These are phyloP conservation scores for Zeus faber DNA, from an alignment of 2,113 vertebrate species.

Conservation along the genomic window DNA sequence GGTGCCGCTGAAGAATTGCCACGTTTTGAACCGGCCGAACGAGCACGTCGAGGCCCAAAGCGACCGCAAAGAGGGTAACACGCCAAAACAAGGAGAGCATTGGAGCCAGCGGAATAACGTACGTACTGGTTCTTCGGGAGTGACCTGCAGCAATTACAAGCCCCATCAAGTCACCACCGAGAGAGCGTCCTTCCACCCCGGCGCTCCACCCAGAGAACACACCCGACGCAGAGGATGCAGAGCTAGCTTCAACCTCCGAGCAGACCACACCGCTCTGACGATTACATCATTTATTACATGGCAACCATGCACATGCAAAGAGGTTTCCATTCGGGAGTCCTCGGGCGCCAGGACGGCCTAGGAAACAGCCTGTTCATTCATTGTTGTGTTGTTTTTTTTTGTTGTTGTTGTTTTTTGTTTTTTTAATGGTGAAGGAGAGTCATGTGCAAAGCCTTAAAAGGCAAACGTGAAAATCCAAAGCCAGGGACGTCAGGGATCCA, in stretches of 20 bases:
- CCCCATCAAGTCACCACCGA: no score
- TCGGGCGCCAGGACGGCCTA: slow-evolving; percentile 24
- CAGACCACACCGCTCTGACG: slow-evolving; percentile 20
- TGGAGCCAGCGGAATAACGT: no score
- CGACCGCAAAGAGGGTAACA: no score
- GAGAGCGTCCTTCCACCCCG: slow-evolving; percentile 10
- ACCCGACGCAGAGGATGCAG: slow-evolving; percentile 46
- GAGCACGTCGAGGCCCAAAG: no score
- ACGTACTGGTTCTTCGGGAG: no score
- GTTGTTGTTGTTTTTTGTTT: no score
- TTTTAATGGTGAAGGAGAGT: slow-evolving; percentile 50
- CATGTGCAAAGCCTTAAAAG: slow-evolving; percentile 72
- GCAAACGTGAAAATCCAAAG: slow-evolving; percentile 71
- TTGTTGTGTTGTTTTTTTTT: no score
- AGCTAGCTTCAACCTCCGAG: slow-evolving; percentile 1
- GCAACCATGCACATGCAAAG: slow-evolving; percentile 53
- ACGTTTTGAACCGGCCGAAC: no score
- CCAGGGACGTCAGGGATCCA: slow-evolving; percentile 49
- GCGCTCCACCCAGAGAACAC: slow-evolving; percentile 35
- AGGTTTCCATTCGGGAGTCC: slow-evolving; percentile 54
- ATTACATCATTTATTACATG: slow-evolving; percentile 62
- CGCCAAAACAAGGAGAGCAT: no score
- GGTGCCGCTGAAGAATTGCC: no score
- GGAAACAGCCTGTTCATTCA: slow-evolving; percentile 62
- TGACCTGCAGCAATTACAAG: no score